Evolutionary conservation across 2,888 invertebrate genomes (phyloP), one percentile per base, ranked within the genome.

Genomic region (Rugalucina vietnamica): DNA sequence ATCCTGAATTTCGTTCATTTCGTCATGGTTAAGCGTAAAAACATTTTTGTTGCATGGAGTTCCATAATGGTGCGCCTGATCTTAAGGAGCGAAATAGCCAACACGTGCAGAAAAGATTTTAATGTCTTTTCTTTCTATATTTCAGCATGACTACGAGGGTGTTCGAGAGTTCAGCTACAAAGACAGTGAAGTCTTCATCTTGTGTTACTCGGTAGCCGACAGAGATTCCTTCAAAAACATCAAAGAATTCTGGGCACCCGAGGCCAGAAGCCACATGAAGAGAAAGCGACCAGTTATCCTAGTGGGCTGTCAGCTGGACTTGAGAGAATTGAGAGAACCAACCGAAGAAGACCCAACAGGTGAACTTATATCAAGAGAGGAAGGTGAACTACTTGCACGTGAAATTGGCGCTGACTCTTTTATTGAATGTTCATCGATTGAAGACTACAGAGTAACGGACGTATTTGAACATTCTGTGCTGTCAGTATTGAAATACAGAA

Each of bases 181-280:
- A 57, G 92, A 91, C 78, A 91, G 90, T 80, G 90, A 91, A 36
- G 91, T 91, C 27, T 88, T 90, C 36, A 85, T 91, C 37, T 76
- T 90, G 71, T 92, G 92, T 77, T 92, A 88, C 79, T 91, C 89
- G 43, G 90, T 90, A 4, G 82, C 82, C 29, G 92, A 92, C 83
- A 82, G 88, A 39, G 89, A 89, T 34, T 90, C 91, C 0, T 87
- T 90, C 72, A 76, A 82, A 72, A 90, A 90, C 78, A 84, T 92
- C 36, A 83, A 81, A 54, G 88, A 89, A 79, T 85, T 85, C 18
- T 92, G 92, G 92, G 79, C 91, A 70, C 90, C 91, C 10, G 92
- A 92, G 83, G 88, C 90, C 39, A 89, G 82, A 69, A 76, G 87
- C 8, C 87, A 89, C 75, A 89, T 88, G 24, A 90, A 90, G 65